A percentile compares a stretch with the other conserved stretches of the same genome.
Evolutionary conservation across 2,113 vertebrate species (phyloP).

Genomic region (Aphyosemion australe): DNA sequence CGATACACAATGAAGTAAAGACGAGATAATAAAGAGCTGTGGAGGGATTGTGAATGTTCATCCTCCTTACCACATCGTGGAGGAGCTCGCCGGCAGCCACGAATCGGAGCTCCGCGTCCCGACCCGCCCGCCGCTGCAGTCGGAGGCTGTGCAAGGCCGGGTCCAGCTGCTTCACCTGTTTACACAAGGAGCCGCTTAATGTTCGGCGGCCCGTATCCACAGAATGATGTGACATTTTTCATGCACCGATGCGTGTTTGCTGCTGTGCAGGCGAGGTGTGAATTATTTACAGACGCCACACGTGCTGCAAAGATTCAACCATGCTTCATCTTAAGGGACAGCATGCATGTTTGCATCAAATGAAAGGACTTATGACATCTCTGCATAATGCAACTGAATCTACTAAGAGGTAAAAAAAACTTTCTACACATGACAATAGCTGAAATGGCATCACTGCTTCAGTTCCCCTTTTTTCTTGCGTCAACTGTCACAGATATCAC

Average conservation of each 20-base stretch:
- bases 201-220: constrained; percentile 34
- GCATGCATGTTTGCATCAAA: neutral
- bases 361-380: constrained; percentile 17
- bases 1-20: constrained; percentile 17
- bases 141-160: constrained; percentile 81
- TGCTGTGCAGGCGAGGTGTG: constrained; percentile 38
- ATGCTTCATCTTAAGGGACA: constrained; percentile 6
- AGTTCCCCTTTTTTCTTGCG: neutral
- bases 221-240: constrained; percentile 33
- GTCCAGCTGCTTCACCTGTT: constrained; percentile 88
- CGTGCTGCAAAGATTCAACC: constrained; percentile 29
- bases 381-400: neutral
- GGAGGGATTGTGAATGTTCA: neutral
- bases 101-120: constrained; percentile 70
- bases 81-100: constrained; percentile 78
- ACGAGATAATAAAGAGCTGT: constrained; percentile 1
- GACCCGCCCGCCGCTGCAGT: constrained; percentile 75
- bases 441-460: neutral
- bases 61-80: constrained; percentile 80
- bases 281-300: constrained; percentile 63
- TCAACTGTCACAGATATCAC: constrained; percentile 7
- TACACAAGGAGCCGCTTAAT: constrained; percentile 36
- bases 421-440: neutral
- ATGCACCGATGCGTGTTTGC: constrained; percentile 37
- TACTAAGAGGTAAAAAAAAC: constrained; percentile 8